Base-by-base conservation (phyloP, 37 sponge, comb jelly and placozoan genomes). In the Hormiphora californensis region DNA sequence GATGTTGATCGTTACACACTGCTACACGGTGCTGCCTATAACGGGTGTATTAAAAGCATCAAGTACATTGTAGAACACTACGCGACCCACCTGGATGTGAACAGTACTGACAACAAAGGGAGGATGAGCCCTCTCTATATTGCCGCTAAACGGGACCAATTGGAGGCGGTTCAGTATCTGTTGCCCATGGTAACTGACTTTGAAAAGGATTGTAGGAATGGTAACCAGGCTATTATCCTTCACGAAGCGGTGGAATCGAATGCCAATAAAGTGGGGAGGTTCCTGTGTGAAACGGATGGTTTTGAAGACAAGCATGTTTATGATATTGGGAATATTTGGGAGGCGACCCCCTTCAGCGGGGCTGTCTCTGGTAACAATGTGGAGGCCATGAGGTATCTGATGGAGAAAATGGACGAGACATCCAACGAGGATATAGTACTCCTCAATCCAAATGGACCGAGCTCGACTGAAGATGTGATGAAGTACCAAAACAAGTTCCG, bases 241-340 rank as follows among this genome's bases (percentile, higher is more conserved):
- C 61, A 57, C 23, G 61, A 57, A 5, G 61, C 61, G n/a, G 61
- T 30, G 7, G 61, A 57, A 12, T 30, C n/a, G 30, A 57, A 57
- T 30, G 30, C 30, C 7, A 12, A 28, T 19, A 30, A 57, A 5
- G 61, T 57, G 7, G 61, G n/a, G n/a, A 57, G 27, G 61, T 57
- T 19, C n/a, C 61, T 57, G 7, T 57, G 61, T 15, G 61, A 57
- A 12, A 30, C 4, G 23, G n/a, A 25, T 15, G 9, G n/a, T 15
- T 57, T 57, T 12, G 27, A 57, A 30, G n/a, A n/a, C n/a, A 12
- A 57, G 3, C 27, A 19, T 57, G 27, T 57, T 4, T 28, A 28
- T 23, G 61, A 57, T 57, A 57, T 28, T 28, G n/a, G 27, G 23
- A 57, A 57, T 57, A 57, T 57, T 57, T 57, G 61, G 61, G 61